Percentiles rank a stretch among this genome's conserved stretches.
phyloP scores from a whole-genome alignment of 23 tunicate species.

The Trididemnum miniatum region DNA sequence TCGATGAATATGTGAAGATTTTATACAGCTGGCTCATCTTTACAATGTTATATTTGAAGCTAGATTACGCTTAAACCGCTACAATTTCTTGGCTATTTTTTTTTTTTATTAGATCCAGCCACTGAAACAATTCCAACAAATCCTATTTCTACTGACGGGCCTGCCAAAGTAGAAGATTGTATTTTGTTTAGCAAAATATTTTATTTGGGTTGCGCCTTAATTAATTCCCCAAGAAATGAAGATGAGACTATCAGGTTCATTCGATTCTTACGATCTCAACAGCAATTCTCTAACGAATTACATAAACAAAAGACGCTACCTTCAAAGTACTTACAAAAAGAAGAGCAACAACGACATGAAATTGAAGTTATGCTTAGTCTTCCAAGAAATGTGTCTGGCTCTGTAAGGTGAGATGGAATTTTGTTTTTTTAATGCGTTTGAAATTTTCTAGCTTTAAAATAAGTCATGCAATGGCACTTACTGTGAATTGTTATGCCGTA shows the following conservation, averaged over 20 bases:
- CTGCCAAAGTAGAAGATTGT: slow-evolving; percentile 63
- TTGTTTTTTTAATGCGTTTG: no score
- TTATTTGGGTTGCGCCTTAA: slow-evolving; percentile 81
- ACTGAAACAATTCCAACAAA: not conserved
- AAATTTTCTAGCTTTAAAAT: no score
- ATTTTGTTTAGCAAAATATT: slow-evolving; percentile 71
- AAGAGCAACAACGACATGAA: not conserved
- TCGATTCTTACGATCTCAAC: slow-evolving; percentile 51
- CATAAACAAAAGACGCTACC: not conserved
- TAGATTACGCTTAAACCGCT: not conserved
- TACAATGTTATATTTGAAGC: not conserved
- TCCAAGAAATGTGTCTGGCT: slow-evolving; percentile 77
- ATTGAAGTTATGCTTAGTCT: slow-evolving; percentile 79
- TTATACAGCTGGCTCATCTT: no score
- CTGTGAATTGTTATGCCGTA: no score
- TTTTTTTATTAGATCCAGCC: not conserved
- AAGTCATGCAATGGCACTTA: no score
- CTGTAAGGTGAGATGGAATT: slow-evolving; percentile 52
- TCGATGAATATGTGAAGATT: no score
- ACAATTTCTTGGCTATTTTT: not conserved
- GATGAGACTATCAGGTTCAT: slow-evolving; percentile 50
- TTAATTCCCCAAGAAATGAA: slow-evolving; percentile 73
- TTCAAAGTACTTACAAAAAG: not conserved
- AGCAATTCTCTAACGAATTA: not conserved
- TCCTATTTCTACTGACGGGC: not conserved